Base-by-base conservation (phyloP, 2,113 vertebrate species). In the Nibea albiflora region DNA sequence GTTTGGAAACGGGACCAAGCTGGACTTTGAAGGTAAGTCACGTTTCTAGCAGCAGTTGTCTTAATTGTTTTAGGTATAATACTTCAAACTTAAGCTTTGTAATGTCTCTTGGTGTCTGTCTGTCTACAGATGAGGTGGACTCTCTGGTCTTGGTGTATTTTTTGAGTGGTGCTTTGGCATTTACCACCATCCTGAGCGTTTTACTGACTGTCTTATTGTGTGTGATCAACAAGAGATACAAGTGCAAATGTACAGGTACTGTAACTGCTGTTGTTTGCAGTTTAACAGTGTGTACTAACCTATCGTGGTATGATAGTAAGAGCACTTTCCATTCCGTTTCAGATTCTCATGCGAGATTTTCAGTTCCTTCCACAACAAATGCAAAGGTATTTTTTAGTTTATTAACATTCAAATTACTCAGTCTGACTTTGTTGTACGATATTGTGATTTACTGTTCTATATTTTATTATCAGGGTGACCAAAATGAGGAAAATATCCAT, bases 401-500 rank as follows among this genome's bases (percentile, higher is more conserved):
- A 35, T 10, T 19, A 60, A 31, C 8, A 26, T 57, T 26, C 14
- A 26, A 4, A 7, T 1, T 39, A 39, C 8, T 39, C 35, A 39
- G 7, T 39, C 35, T 9, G 35, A 39, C 35, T 2, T 9, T 39
- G 1, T 39, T 39, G 1, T 39, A 39, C 8, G 8, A 31, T 58
- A 10, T 26, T 49, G 44, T 14, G 15, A 49, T 67, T 28, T 6
- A 6, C 3, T 54, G 5, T 17, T 44, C 52, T 15, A 31, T 35
- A 31, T 53, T 24, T 35, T 5, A 15, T 20, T 1, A n/a, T 17
- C 7, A 78, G 76, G 39, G 16, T 14, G 24, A 62, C 57, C 19
- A 54, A 11, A 17, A 62, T 28, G 67, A 42, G 2, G 67, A 71
- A 14, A 7, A 54, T 16, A 47, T 78, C n/a, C 66, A 62, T 60